Evolutionary conservation across 1,140 invertebrate genomes (phyloP).

Genomic region (Epicauta chinensis): DNA sequence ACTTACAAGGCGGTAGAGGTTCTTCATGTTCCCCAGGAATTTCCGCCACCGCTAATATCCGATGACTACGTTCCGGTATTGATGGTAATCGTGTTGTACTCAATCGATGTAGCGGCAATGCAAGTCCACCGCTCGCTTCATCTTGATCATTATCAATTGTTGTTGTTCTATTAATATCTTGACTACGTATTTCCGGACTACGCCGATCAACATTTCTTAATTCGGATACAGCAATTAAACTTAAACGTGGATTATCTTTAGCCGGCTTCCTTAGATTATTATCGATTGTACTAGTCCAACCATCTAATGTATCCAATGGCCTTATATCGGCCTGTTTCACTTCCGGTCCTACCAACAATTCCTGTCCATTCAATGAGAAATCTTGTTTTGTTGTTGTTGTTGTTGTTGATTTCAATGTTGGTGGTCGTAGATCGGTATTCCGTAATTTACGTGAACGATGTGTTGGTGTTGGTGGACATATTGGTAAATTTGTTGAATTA

Average conservation of each 20-base stretch:
- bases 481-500: slow-evolving; percentile 36
- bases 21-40: slow-evolving; percentile 63
- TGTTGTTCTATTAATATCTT: slow-evolving; percentile 20
- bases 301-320: slow-evolving; percentile 28
- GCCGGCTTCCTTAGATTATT: slow-evolving; percentile 3
- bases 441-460: slow-evolving; percentile 65
- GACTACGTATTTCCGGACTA: slow-evolving; percentile 30
- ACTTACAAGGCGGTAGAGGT: slow-evolving; percentile 74
- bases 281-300: slow-evolving; percentile 6
- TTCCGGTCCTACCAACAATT: slow-evolving; percentile 37
- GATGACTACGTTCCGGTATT: slow-evolving; percentile 64
- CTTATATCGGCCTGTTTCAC: slow-evolving; percentile 40
- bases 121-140: slow-evolving; percentile 41
- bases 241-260: slow-evolving; percentile 26
- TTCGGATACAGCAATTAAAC: slow-evolving; percentile 27
- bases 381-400: too few species aligned
- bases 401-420: slow-evolving; percentile 41
- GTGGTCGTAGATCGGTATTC: slow-evolving; percentile 44
- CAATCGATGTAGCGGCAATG: slow-evolving; percentile 63
- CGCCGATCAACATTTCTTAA: slow-evolving; percentile 27
- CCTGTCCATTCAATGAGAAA: slow-evolving; percentile 38
- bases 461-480: slow-evolving; percentile 74
- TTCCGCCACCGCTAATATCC: slow-evolving; percentile 57
- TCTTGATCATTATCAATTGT: slow-evolving; percentile 29
- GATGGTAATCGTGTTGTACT: slow-evolving; percentile 71